Evolutionary conservation across 2,113 vertebrate genomes (phyloP).

Genomic region (Heloderma charlesbogerti): DNA sequence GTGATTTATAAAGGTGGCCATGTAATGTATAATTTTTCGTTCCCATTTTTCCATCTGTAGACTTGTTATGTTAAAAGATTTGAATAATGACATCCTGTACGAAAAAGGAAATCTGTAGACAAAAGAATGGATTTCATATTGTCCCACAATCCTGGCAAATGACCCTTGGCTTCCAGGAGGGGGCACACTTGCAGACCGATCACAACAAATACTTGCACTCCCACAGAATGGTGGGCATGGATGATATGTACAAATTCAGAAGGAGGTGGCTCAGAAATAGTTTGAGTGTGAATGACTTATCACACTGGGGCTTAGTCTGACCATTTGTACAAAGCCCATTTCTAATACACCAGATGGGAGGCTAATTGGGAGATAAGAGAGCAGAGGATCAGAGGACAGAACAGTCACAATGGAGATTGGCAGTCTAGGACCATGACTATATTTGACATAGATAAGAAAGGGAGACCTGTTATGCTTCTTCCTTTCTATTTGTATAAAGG

Average conservation of each 20-base stretch:
- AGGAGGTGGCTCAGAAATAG: not conserved
- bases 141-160: not conserved
- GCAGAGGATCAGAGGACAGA: not conserved
- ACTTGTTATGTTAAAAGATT: not conserved
- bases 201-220: not conserved
- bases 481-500: not conserved
- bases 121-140: not conserved
- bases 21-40: not conserved
- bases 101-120: not conserved
- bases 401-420: not conserved
- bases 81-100: not conserved
- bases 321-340: not conserved
- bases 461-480: not conserved
- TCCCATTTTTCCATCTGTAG: not conserved
- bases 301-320: not conserved
- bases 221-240: not conserved
- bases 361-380: not conserved
- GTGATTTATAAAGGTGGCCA: not conserved
- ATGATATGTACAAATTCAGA: not conserved
- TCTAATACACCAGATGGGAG: not conserved
- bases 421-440: not conserved
- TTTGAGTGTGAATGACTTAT: not conserved
- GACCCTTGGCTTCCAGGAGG: not conserved
- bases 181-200: not conserved
- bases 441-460: not conserved